Conservation (phyloP, 1,140 invertebrate genomes). For the Holcopasites calliopsidis region DNA sequence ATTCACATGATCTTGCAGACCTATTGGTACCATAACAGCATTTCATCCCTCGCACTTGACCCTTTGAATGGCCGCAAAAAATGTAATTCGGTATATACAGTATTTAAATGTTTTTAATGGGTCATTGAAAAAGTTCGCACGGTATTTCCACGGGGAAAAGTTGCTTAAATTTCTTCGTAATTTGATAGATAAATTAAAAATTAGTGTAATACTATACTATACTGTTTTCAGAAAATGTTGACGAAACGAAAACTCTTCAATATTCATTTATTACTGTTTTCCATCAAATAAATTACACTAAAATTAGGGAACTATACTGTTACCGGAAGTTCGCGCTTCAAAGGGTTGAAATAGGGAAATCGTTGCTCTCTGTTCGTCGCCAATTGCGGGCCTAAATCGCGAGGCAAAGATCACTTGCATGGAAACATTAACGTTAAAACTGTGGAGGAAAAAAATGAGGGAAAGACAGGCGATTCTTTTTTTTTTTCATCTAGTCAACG, state of each 20-base stretch:
- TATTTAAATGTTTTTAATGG: too few relatives aligned
- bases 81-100: not conserved
- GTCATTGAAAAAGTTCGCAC: too few relatives aligned
- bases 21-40: not conserved
- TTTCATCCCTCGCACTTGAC: not conserved
- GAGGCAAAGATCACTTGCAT: constrained; percentile 8
- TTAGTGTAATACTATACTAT: too few relatives aligned
- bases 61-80: too few relatives aligned
- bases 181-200: too few relatives aligned
- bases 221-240: too few relatives aligned
- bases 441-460: not conserved
- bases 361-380: constrained; percentile 1
- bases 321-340: constrained; percentile 13
- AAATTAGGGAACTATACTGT: not conserved
- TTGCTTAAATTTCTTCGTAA: too few relatives aligned
- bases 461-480: constrained; percentile 26
- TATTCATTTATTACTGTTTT: too few relatives aligned
- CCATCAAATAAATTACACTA: too few relatives aligned
- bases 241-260: too few relatives aligned
- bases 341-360: constrained; percentile 3
- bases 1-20: constrained; percentile 2
- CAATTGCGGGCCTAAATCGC: constrained; percentile 40
- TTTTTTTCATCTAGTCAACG: constrained; percentile 55
- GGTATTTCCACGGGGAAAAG: too few relatives aligned
- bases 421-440: not conserved